Evolutionary conservation across 2,888 invertebrate genomes (phyloP), one percentile per base, ranked within the genome.

Genomic region (Aleiodes leptofemur): DNA sequence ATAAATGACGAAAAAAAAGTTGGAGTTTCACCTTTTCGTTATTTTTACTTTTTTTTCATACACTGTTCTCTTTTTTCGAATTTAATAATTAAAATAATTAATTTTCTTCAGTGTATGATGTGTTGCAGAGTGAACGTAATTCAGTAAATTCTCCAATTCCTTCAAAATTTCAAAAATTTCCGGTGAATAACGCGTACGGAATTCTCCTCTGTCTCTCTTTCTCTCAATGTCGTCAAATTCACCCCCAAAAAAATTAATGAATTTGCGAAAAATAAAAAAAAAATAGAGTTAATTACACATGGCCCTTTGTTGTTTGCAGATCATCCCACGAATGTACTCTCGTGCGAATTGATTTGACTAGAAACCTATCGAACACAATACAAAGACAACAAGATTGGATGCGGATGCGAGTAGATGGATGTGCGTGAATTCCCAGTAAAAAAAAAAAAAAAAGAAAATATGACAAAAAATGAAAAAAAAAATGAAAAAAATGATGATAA

Each of bases 331-430:
- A 86, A 86, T 86, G 87, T 87, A 86, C 87, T 85, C 85, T 86
- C 87, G 85, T 88, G 87, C 86, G 86, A 87, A 86, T 88, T 87
- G 86, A 88, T 87, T 86, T 88, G 85, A 87, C 87, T 86, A 88
- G 86, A 88, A 86, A 86, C 85, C 87, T 88, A 88, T 88, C 87
- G 84, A 88, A 87, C 87, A 88, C 88, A 87, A 86, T 86, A 86
- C 88, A 88, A 88, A 87, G 88, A 88, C 88, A 88, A 87, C 88
- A 88, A 87, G 86, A 88, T 88, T 88, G 87, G 87, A 88, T 88
- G 85, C 84, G 87, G 87, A 88, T 89, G 88, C 86, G 86, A 87
- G 84, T 87, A 87, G 87, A 87, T 88, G 86, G 88, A 89, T 89
- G 88, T 88, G 88, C 87, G 88, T 88, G 87, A 88, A 86, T 86